A percentile compares a stretch with the other conserved stretches of the same genome.
These are phyloP conservation scores for Forbesichthys agassizii DNA, from an alignment of 2,113 vertebrate genomes.

Conservation along the genomic window DNA sequence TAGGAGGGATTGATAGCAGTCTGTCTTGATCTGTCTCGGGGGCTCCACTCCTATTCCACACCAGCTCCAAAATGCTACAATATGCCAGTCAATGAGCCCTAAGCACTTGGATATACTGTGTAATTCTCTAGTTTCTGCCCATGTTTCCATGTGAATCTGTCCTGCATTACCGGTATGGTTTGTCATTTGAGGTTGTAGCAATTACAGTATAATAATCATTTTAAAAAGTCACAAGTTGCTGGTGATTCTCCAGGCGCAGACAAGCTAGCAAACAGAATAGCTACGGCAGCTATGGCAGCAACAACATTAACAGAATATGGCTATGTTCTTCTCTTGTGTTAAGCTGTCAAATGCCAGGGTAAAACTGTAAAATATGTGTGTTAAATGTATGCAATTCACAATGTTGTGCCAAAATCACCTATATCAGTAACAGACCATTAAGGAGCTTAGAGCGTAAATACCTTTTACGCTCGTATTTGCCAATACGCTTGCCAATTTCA, in stretches of 20 bases:
- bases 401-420: too few species aligned
- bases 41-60: neutral
- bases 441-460: too few species aligned
- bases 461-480: too few species aligned
- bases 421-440: too few species aligned
- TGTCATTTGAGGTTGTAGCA: neutral
- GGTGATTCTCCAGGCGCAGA: neutral
- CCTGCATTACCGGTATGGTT: conserved; percentile 12
- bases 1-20: conserved; percentile 37
- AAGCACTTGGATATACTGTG: conserved; percentile 10
- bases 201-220: conserved; percentile 8
- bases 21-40: conserved; percentile 36
- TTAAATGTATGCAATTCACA: too few species aligned
- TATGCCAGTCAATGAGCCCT: conserved; percentile 19
- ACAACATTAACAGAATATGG: too few species aligned
- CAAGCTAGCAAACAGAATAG: too few species aligned
- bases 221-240: conserved; percentile 2
- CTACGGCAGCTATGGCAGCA: too few species aligned
- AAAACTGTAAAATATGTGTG: too few species aligned
- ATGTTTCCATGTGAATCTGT: conserved; percentile 10
- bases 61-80: conserved; percentile 14
- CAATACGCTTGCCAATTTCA: too few species aligned
- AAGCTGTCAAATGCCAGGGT: too few species aligned
- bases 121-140: conserved; percentile 17
- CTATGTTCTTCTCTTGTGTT: too few species aligned